Evolutionary conservation across 1,140 invertebrate genomes (phyloP), one percentile per base, ranked within the genome.

Genomic region (Phymastichus coffea): DNA sequence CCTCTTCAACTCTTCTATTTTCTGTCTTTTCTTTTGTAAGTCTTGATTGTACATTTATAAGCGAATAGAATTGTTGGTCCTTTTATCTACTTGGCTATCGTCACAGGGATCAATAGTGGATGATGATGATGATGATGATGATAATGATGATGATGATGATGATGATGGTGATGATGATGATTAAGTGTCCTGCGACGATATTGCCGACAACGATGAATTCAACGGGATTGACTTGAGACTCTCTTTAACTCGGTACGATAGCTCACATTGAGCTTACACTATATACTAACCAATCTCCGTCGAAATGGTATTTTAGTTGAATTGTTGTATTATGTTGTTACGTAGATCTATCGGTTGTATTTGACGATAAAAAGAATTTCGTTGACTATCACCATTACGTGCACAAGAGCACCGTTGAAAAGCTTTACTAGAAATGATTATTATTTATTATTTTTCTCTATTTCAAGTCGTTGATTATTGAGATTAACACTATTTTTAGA

Each of bases 191-290:
- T 41, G 49, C 33, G 57, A 19, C 30, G 51, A 51, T 54, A 46
- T 3, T 2, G 57, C 30, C 43, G 57, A 54, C 35, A 30, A 54
- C 35, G 15, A 37, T 19, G 25, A 19, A 46, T 25, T 22, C 22
- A 33, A 33, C 26, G 19, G 28, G 65, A 63, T 60, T 66, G 49
- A 48, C 69, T 70, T 73, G 71, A 72, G 68, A 69, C 66, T 73
- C 63, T 66, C 30, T n/a, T n/a, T 66, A 65, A 67, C 49, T 61
- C 46, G 63, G n/a, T 71, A 71, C 35, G 61, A 71, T 69, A 70
- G 68, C 73, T 75, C 74, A 76, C 74, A 76, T 76, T 76, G 74
- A 76, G 74, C 65, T 62, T 64, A 58, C 58, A 71, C 69, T 69
- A 70, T 53, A 61, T 65, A 55, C 64, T 71, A 67, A 70, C 59